phyloP scores from a whole-genome alignment of 2,113 vertebrate genomes.

The Rhinopithecus roxellana region DNA sequence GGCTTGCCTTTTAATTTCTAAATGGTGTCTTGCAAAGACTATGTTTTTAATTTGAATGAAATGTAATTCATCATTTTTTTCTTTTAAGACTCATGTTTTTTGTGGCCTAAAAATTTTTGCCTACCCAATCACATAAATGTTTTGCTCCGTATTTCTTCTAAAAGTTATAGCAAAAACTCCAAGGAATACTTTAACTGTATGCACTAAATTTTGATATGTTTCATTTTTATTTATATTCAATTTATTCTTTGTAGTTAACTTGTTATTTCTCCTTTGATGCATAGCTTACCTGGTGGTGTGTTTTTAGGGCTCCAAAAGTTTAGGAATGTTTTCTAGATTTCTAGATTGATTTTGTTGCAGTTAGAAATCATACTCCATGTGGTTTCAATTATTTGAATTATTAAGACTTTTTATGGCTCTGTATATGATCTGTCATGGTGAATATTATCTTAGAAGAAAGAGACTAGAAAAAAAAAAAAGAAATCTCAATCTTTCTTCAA shows the following conservation, averaged over 20 bases:
- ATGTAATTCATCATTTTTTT: not conserved
- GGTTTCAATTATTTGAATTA: not conserved
- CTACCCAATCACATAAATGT: not conserved
- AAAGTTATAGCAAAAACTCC: not conserved
- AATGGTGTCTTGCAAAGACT: not conserved
- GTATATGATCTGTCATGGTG: not conserved
- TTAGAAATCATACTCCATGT: not conserved
- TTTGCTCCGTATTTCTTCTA: not conserved
- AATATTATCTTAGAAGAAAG: not conserved
- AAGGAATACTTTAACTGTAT: not conserved
- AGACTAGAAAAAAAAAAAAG: not conserved
- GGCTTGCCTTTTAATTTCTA: constrained; percentile 25
- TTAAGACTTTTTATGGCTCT: not conserved
- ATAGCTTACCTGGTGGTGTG: not conserved
- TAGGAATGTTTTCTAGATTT: not conserved
- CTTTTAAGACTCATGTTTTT: not conserved
- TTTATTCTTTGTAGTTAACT: not conserved
- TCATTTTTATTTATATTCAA: constrained; percentile 34
- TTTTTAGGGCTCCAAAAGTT: not conserved
- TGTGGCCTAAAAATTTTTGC: not conserved
- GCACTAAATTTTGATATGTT: not conserved
- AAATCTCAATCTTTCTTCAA: not conserved
- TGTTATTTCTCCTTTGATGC: constrained; percentile 24
- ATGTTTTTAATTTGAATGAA: constrained; percentile 16
- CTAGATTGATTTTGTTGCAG: not conserved